phyloP scores from a whole-genome alignment of 1,140 invertebrate species.

The Ylistrum balloti region DNA sequence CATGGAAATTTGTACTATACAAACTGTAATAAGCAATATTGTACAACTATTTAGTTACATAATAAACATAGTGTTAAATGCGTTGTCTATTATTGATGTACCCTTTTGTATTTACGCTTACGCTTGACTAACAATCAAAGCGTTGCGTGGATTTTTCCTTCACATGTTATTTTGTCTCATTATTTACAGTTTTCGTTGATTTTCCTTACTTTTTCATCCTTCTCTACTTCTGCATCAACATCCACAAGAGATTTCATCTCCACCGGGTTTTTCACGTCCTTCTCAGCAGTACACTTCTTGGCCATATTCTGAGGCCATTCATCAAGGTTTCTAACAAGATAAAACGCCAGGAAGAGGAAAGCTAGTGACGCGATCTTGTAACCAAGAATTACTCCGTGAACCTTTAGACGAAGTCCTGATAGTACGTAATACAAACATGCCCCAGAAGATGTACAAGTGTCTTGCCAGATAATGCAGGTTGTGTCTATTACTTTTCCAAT shows the following conservation, averaged over 20 bases:
- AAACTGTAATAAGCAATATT: too few relatives aligned
- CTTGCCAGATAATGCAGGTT: neutral
- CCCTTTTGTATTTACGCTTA: too few relatives aligned
- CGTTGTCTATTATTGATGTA: too few relatives aligned
- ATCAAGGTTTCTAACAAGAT: conserved; percentile 14
- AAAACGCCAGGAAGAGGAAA: conserved; percentile 36
- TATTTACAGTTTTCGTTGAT: too few relatives aligned
- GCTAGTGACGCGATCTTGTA: conserved; percentile 28
- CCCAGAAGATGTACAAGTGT: neutral
- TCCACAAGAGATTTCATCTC: neutral
- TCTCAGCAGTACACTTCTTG: neutral
- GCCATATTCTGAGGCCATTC: conserved; percentile 25
- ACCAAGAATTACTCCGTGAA: neutral
- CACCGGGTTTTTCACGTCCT: neutral
- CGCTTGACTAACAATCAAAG: too few relatives aligned
- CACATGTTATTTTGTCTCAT: too few relatives aligned
- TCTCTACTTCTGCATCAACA: neutral
- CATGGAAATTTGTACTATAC: too few relatives aligned
- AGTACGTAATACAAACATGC: neutral
- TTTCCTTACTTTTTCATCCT: conserved; percentile 9
- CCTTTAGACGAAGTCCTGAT: neutral
- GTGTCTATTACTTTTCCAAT: conserved; percentile 6
- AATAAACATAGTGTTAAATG: too few relatives aligned
- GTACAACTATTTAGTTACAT: too few relatives aligned
- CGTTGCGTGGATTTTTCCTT: too few relatives aligned